A percentile compares a stretch with the other conserved stretches of the same genome.
Evolutionary conservation across 2,113 vertebrate genomes (phyloP).

Genomic region (Pungitius pungitius): DNA sequence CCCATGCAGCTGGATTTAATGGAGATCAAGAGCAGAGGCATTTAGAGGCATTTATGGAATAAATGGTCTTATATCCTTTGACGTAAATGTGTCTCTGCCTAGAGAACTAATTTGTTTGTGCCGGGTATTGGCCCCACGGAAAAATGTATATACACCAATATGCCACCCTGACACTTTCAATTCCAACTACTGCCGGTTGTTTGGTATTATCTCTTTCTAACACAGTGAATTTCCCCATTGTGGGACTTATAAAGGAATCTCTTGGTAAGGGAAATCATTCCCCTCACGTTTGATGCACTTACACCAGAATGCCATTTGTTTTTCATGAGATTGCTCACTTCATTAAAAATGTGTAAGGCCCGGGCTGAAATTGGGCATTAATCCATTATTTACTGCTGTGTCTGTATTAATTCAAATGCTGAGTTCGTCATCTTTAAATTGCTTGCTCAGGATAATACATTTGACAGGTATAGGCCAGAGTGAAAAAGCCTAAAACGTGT

Average conservation of each 20-base stretch:
- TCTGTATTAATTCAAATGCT: conserved; percentile 43
- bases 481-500: conserved; percentile 38
- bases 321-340: conserved; percentile 41
- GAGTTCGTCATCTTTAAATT: conserved; percentile 36
- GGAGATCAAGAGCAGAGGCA: conserved; percentile 48
- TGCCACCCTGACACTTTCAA: conserved; percentile 23
- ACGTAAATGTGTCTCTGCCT: conserved; percentile 21
- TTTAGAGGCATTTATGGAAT: conserved; percentile 48
- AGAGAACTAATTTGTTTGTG: conserved; percentile 27
- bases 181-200: conserved; percentile 31
- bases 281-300: conserved; percentile 30
- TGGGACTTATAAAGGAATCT: too few species aligned
- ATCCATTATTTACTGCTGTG: conserved; percentile 50
- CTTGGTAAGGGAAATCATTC: conserved; percentile 6
- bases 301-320: conserved; percentile 31
- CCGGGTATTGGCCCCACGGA: conserved; percentile 26
- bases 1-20: conserved; percentile 50
- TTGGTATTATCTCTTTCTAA: conserved; percentile 22
- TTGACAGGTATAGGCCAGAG: conserved; percentile 52
- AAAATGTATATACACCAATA: conserved; percentile 19
- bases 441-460: conserved; percentile 59
- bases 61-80: conserved; percentile 43
- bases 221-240: too few species aligned
- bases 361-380: conserved; percentile 48
- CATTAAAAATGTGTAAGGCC: conserved; percentile 53